These are phyloP conservation scores for Proctacanthus coquilletti DNA, from an alignment of 1,140 invertebrate species.

Conservation along the genomic window DNA sequence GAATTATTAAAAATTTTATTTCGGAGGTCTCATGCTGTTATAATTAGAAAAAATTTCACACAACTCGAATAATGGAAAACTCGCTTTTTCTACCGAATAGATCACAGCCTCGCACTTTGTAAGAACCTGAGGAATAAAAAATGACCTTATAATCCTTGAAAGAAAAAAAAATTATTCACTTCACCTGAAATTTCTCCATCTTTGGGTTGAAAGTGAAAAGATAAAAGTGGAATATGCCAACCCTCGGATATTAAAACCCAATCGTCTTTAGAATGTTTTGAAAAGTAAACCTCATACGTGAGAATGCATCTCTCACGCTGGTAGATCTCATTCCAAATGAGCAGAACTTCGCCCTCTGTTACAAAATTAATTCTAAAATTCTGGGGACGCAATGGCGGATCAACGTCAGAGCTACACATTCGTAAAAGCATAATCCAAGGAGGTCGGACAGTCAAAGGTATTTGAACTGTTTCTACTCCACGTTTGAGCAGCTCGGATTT, in stretches of 20 bases:
- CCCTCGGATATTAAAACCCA: constrained; percentile 15
- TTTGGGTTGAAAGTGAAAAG: constrained; percentile 19
- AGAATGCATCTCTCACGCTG: constrained; percentile 17
- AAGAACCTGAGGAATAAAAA: constrained; percentile 15
- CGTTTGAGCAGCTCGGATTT: constrained; percentile 19
- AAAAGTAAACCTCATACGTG: constrained; percentile 26
- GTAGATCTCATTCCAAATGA: constrained; percentile 19
- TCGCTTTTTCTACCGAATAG: constrained; percentile 18
- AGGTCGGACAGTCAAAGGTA: constrained; percentile 4
- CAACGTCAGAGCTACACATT: constrained; percentile 16
- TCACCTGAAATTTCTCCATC: constrained; percentile 13
- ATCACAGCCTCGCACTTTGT: constrained; percentile 23
- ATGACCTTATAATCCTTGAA: background rate
- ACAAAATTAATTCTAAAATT: constrained; percentile 15
- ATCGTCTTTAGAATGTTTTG: constrained; percentile 8
- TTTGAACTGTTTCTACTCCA: constrained; percentile 14
- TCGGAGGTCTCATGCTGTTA: no score
- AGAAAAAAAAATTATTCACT: background rate
- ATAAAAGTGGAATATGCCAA: constrained; percentile 26
- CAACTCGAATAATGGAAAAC: no score
- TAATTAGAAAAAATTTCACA: no score
- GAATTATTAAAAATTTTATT: no score
- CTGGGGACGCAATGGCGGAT: constrained; percentile 13
- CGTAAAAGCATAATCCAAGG: constrained; percentile 22
- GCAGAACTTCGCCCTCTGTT: constrained; percentile 18